Evolutionary conservation across 2,888 invertebrate species (phyloP).

Genomic region (Druceiella hillmani): DNA sequence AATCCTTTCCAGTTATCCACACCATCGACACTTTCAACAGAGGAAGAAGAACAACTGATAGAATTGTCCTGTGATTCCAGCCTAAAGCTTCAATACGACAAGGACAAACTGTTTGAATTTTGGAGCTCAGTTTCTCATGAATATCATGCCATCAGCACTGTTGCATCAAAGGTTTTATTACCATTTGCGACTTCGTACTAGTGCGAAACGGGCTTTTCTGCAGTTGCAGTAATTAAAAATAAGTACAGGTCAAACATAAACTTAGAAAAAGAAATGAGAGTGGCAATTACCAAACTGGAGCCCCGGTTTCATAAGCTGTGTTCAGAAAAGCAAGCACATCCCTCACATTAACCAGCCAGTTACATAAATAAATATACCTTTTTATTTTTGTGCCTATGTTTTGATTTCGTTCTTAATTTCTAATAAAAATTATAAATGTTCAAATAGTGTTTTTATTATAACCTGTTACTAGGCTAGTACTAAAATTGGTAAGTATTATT

Average conservation of each 20-base stretch:
- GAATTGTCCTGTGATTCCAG: slow-evolving; percentile 23
- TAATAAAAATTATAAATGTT: slow-evolving; percentile 10
- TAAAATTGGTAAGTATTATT: slow-evolving; percentile 5
- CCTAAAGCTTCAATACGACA: slow-evolving; percentile 20
- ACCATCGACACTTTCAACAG: slow-evolving; percentile 20
- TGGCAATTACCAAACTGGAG: slow-evolving; percentile 17
- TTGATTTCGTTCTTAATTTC: slow-evolving; percentile 7
- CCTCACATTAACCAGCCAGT: slow-evolving; percentile 16
- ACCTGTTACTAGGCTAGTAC: slow-evolving; percentile 6
- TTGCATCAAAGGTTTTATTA: slow-evolving; percentile 17
- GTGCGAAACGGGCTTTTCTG: slow-evolving; percentile 23
- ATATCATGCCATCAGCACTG: slow-evolving; percentile 20
- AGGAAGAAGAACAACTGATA: slow-evolving; percentile 22
- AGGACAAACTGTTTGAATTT: slow-evolving; percentile 18
- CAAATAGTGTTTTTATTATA: slow-evolving; percentile 7
- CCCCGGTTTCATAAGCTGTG: slow-evolving; percentile 17
- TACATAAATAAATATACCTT: slow-evolving; percentile 8
- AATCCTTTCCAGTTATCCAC: slow-evolving; percentile 14
- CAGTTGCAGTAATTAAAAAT: slow-evolving; percentile 22
- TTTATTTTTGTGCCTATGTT: slow-evolving; percentile 11
- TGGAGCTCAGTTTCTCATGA: slow-evolving; percentile 16
- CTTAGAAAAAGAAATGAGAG: slow-evolving; percentile 16
- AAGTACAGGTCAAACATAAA: slow-evolving; percentile 19
- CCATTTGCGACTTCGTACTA: slow-evolving; percentile 23
- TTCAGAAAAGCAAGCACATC: slow-evolving; percentile 16